A percentile compares a stretch with the other conserved stretches of the same genome.
Evolutionary conservation across 2,113 vertebrate genomes (phyloP).

Genomic region (Stomatorhinus ivindoensis): DNA sequence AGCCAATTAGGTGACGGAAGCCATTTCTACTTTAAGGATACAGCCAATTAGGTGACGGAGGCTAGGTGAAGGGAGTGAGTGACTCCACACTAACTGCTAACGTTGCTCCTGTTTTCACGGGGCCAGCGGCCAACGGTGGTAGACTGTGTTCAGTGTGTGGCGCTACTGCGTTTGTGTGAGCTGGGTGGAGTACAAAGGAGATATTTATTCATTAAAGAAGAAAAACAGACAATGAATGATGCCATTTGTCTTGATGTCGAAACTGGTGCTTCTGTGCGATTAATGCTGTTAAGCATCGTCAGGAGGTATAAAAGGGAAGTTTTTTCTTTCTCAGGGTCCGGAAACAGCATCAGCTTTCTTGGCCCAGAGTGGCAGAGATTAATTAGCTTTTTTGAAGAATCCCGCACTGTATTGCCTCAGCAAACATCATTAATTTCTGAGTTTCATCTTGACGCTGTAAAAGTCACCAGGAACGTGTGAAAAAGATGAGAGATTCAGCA

Average conservation of each 20-base stretch:
- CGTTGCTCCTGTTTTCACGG: background rate
- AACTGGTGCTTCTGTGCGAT: background rate
- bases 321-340: background rate
- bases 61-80: background rate
- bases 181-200: background rate
- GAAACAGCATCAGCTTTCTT: background rate
- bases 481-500: background rate
- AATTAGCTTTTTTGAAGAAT: constrained; percentile 20
- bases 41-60: background rate
- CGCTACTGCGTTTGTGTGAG: background rate
- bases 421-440: constrained; percentile 11
- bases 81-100: background rate
- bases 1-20: background rate
- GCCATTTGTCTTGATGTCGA: background rate
- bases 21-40: background rate
- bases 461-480: background rate
- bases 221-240: background rate
- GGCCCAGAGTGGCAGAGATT: background rate
- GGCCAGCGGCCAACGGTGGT: background rate
- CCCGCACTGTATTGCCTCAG: background rate
- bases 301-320: background rate
- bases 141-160: background rate
- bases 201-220: background rate
- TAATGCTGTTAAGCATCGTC: background rate
- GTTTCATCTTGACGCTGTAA: background rate